phyloP scores from a whole-genome alignment of 1,140 invertebrate genomes.

The Drosophila virilis region DNA sequence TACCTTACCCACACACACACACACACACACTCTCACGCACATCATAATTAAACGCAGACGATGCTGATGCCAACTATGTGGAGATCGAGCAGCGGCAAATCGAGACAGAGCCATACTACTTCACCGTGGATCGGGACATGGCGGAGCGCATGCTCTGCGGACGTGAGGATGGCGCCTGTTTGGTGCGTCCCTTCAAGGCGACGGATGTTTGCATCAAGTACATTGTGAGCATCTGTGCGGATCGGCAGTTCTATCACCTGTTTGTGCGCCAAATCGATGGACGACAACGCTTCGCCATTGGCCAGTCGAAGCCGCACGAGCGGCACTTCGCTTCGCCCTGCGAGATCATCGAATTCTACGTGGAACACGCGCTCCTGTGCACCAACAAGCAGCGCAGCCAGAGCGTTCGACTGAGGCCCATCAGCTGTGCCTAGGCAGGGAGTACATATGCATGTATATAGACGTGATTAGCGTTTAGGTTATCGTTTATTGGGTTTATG shows the following conservation, averaged over 20 bases:
- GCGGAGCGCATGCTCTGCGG: slow-evolving; percentile 66
- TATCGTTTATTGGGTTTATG: slow-evolving; percentile 62
- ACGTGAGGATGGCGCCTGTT: slow-evolving; percentile 72
- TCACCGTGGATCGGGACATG: slow-evolving; percentile 69
- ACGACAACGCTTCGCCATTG: slow-evolving; percentile 67
- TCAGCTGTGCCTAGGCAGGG: slow-evolving; percentile 52
- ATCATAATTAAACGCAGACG: slow-evolving; percentile 35
- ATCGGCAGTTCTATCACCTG: slow-evolving; percentile 71
- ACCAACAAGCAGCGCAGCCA: slow-evolving; percentile 69
- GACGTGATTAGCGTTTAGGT: slow-evolving; percentile 18
- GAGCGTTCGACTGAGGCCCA: slow-evolving; percentile 64
- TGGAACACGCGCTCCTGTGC: slow-evolving; percentile 64
- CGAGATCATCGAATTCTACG: slow-evolving; percentile 78
- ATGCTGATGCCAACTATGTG: slow-evolving; percentile 67
- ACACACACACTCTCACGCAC: not conserved
- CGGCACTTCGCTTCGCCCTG: slow-evolving; percentile 64
- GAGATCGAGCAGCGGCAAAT: slow-evolving; percentile 71
- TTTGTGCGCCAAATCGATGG: slow-evolving; percentile 71
- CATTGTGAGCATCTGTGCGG: slow-evolving; percentile 75
- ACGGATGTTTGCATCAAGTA: slow-evolving; percentile 74
- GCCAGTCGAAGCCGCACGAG: slow-evolving; percentile 66
- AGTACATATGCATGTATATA: not conserved
- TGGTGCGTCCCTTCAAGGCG: slow-evolving; percentile 81
- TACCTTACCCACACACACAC: not conserved
- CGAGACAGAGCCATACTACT: slow-evolving; percentile 76